These are phyloP conservation scores for Holacanthus passer DNA, from an alignment of 2,113 vertebrate genomes.

Conservation along the genomic window DNA sequence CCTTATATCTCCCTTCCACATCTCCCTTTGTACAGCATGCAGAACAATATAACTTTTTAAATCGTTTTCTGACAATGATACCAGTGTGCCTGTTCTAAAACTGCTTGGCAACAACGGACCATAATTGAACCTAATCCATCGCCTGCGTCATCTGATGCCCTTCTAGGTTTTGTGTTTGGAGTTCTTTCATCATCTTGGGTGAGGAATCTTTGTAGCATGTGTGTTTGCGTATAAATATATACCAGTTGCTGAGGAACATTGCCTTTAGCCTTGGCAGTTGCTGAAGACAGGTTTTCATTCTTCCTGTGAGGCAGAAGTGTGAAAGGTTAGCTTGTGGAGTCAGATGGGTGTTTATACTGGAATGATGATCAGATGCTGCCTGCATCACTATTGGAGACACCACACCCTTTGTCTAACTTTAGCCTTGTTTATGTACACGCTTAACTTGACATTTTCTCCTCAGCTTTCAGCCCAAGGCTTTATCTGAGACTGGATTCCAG, in stretches of 20 bases:
- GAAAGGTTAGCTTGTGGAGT: constrained; percentile 75
- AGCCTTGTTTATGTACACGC: constrained; percentile 73
- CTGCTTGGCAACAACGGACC: constrained; percentile 68
- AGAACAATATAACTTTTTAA: constrained; percentile 48
- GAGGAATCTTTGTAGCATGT: constrained; percentile 64
- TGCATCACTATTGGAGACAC: constrained; percentile 70
- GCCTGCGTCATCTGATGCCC: constrained; percentile 68
- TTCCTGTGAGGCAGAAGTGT: constrained; percentile 67
- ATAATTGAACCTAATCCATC: constrained; percentile 68
- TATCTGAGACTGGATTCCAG: constrained; percentile 48
- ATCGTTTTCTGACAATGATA: constrained; percentile 46
- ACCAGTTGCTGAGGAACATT: constrained; percentile 76
- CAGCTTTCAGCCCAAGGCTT: constrained; percentile 62
- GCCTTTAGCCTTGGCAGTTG: constrained; percentile 67
- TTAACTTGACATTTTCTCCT: constrained; percentile 76
- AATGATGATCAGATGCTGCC: constrained; percentile 76
- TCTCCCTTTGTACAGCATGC: constrained; percentile 30
- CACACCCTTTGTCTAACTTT: constrained; percentile 77
- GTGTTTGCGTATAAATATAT: constrained; percentile 79
- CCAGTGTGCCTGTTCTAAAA: constrained; percentile 48
- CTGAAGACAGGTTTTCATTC: constrained; percentile 73
- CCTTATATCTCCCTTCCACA: constrained; percentile 9
- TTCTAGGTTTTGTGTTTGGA: constrained; percentile 71
- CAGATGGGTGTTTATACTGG: constrained; percentile 74
- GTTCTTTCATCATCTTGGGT: constrained; percentile 69